Evolutionary conservation across 2,113 vertebrate species (phyloP).

Genomic region (Scomber colias): DNA sequence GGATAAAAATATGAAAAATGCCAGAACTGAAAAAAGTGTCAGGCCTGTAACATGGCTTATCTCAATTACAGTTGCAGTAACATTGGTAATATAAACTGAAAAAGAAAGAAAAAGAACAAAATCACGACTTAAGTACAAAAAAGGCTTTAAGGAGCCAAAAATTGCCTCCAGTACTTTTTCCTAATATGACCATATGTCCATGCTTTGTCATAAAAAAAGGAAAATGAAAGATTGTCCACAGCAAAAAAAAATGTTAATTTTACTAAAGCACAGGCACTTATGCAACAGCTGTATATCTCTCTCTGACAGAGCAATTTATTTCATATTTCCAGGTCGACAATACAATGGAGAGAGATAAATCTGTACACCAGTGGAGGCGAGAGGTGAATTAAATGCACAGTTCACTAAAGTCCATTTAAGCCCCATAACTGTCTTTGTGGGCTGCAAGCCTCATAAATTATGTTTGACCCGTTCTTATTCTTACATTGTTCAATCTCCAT

Average conservation of each 20-base stretch:
- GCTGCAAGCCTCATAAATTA: constrained; percentile 52
- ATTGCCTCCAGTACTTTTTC: neutral
- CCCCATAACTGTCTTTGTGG: constrained; percentile 59
- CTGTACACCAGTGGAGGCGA: constrained; percentile 21
- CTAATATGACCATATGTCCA: neutral
- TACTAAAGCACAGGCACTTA: constrained; percentile 23
- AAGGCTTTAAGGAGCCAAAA: constrained; percentile 11
- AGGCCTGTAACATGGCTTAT: neutral
- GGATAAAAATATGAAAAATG: constrained; percentile 23
- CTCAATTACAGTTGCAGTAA: neutral
- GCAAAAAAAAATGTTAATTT: constrained; percentile 30
- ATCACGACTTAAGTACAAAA: neutral
- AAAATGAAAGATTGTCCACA: constrained; percentile 11
- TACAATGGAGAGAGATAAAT: constrained; percentile 46
- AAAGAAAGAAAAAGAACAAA: neutral
- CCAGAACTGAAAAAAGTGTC: constrained; percentile 13
- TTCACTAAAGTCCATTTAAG: constrained; percentile 61
- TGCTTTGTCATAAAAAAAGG: constrained; percentile 1
- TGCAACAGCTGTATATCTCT: constrained; percentile 7
- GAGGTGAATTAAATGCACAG: constrained; percentile 52
- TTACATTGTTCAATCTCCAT: constrained; percentile 45
- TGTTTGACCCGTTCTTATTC: constrained; percentile 50
- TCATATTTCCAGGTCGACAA: constrained; percentile 37
- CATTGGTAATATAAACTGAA: neutral
- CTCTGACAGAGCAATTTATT: constrained; percentile 42